Evolutionary conservation across 1,140 invertebrate species (phyloP), one percentile per base, ranked within the genome.

Genomic region (Campodea augens): DNA sequence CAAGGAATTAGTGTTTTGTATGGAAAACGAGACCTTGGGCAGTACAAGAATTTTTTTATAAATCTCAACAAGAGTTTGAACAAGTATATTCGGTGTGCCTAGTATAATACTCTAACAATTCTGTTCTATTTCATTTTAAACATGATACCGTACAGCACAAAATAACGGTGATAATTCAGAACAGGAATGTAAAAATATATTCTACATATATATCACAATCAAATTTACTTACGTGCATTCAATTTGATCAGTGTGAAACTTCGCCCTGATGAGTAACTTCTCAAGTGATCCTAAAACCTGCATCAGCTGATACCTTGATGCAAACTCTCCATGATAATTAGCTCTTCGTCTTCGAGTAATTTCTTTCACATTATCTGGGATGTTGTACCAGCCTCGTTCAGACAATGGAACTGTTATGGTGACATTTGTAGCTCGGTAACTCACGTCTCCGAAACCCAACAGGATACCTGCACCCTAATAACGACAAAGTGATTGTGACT

Each of bases 241-340:
- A 46, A 87, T 78, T 65, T 98, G 92, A 58, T 92, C 88, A 0
- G 83, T 85, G 59, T 96, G 88, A 61, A 81, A 98, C 44, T 87
- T 85, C 0, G 88, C 89, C 43, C 90, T 70, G 21, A 98, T 71
- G 52, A 97, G 68, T 13, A 98, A 55, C 23, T 78, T 65, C 47
- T 79, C 75, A 0, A 98, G 55, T 51, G 87, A 72, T 4, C 76
- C 68, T n/a, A 98, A 61, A 1, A 91, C 73, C 21, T 76, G 73
- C 58, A 98, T 75, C 55, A 98, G 79, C 54, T 95, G 77, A 4
- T 65, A 59, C 47, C 86, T 69, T 1, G 74, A 73, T 3, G 84
- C 82, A 5, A 68, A 53, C 37, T 67, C 69, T 21, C 74, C 70
- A 45, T 66, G 66, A 60, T 73, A 80, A 48, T 75, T 69, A 18